Percentiles rank a stretch among this genome's conserved stretches.
phyloP scores from a whole-genome alignment of 1,140 invertebrate species.

The Drosophila punjabiensis region DNA sequence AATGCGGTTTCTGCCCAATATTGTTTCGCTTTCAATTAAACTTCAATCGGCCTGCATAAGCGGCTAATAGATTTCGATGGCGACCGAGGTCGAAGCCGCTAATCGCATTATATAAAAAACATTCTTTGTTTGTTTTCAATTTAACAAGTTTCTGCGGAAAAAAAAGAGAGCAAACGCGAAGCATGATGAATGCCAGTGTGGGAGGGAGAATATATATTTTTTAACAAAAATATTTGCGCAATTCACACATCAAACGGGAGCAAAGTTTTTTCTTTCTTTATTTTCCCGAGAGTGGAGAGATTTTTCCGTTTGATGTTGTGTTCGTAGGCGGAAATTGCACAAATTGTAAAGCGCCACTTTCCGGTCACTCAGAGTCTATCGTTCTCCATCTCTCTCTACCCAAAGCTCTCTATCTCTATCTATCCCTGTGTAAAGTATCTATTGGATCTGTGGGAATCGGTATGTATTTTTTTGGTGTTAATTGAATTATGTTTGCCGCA shows the following conservation, averaged over 20 bases:
- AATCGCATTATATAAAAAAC: conserved; percentile 67
- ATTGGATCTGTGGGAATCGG: not conserved
- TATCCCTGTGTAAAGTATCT: conserved; percentile 4
- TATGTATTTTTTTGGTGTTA: conserved; percentile 62
- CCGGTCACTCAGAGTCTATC: conserved; percentile 60
- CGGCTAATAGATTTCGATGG: conserved; percentile 48
- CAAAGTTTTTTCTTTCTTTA: conserved; percentile 34
- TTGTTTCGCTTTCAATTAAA: conserved; percentile 54
- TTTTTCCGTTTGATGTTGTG: conserved; percentile 81
- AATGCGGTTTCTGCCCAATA: conserved; percentile 35
- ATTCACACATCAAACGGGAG: conserved; percentile 65
- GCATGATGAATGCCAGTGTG: conserved; percentile 21
- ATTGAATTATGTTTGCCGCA: conserved; percentile 83
- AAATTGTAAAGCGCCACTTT: conserved; percentile 80
- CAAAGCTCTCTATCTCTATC: not conserved
- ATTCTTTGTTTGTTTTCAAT: conserved; percentile 65
- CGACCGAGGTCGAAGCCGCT: conserved; percentile 20
- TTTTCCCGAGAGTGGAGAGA: conserved; percentile 23
- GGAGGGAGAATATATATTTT: conserved; percentile 48
- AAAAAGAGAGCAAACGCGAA: conserved; percentile 3
- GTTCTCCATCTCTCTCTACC: not conserved
- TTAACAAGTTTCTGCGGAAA: conserved; percentile 44
- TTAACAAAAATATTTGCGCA: conserved; percentile 66
- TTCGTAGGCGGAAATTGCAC: conserved; percentile 71
- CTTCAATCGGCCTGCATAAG: conserved; percentile 35